Conservation (phyloP, 2,888 invertebrate species). For the Trachelus stipa region DNA sequence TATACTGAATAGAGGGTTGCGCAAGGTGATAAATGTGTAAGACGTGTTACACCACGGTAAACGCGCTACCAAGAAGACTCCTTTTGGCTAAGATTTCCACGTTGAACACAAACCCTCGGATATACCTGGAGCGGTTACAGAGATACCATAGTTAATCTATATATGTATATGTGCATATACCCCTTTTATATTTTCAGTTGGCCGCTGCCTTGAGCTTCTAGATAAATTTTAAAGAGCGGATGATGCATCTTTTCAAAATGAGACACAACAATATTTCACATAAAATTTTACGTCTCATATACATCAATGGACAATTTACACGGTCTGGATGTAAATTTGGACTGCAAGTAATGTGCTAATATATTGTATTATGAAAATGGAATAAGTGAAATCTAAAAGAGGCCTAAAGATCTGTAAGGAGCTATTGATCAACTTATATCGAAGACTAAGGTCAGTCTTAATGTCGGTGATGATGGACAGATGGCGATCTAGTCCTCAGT, state of each 20-base stretch:
- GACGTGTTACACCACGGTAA: conserved; percentile 32
- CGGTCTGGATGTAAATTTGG: too few relatives aligned
- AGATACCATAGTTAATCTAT: neutral
- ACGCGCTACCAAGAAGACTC: neutral
- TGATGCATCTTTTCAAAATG: neutral
- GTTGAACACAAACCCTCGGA: conserved; percentile 23
- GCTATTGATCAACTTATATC: neutral
- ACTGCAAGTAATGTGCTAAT: neutral
- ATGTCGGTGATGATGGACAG: neutral
- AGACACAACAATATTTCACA: neutral
- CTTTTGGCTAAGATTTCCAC: conserved; percentile 22
- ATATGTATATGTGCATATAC: neutral
- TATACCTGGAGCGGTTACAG: neutral
- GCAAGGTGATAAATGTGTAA: conserved; percentile 34
- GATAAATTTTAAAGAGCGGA: neutral
- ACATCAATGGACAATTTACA: too few relatives aligned
- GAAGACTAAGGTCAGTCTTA: too few relatives aligned
- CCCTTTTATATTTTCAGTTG: neutral
- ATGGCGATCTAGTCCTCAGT: neutral
- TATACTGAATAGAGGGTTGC: neutral
- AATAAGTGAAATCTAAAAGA: neutral
- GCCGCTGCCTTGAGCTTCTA: neutral
- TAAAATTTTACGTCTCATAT: neutral
- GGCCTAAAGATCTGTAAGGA: neutral
- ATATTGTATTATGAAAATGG: neutral